Conservation (phyloP, 2,113 vertebrate species). For the Lophochroa leadbeateri region DNA sequence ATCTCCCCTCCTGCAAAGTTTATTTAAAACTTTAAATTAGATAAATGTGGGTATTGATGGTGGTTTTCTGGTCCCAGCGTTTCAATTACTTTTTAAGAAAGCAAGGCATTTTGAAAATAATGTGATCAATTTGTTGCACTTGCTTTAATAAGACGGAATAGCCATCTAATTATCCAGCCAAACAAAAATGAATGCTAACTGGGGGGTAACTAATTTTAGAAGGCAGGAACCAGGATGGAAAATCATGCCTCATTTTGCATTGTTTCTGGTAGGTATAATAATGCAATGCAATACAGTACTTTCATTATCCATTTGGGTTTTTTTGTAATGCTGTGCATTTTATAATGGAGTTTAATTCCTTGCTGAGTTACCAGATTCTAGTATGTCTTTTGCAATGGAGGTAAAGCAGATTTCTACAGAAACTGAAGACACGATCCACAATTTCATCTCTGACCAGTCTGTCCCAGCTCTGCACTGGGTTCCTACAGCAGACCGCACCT, state of each 20-base stretch:
- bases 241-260: conserved; percentile 7
- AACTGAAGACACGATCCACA: background rate
- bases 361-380: background rate
- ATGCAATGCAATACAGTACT: background rate
- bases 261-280: background rate
- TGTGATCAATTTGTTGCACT: conserved; percentile 42
- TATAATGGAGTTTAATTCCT: background rate
- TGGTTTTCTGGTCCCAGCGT: background rate
- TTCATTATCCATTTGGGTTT: background rate
- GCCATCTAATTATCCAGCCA: conserved; percentile 23
- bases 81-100: conserved; percentile 59
- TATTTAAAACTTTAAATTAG: conserved; percentile 33
- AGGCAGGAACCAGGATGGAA: background rate
- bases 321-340: background rate
- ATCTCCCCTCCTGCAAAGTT: background rate
- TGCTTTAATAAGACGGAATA: conserved; percentile 4
- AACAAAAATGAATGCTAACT: background rate
- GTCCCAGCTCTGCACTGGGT: background rate
- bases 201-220: conserved; percentile 21
- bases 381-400: background rate
- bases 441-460: background rate
- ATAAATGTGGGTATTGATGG: background rate
- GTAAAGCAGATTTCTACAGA: background rate
- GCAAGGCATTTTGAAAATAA: conserved; percentile 49
- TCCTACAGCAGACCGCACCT: background rate